phyloP scores from a whole-genome alignment of 2,888 invertebrate genomes.

The Zhuqinia jingwanae region DNA sequence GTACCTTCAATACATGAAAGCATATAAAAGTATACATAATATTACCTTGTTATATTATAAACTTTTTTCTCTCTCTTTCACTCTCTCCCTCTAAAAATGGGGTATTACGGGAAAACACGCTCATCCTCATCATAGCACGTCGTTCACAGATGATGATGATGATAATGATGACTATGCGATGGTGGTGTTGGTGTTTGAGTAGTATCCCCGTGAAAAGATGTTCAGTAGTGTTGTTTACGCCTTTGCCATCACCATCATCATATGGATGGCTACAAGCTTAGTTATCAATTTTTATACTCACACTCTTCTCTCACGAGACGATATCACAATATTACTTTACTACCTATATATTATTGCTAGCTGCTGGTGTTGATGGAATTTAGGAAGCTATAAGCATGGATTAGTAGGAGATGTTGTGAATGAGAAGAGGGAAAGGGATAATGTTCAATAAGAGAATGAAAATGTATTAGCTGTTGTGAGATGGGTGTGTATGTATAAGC shows the following conservation, averaged over 20 bases:
- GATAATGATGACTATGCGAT: slow-evolving; percentile 24
- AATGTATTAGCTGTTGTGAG: slow-evolving; percentile 8
- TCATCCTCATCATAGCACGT: slow-evolving; percentile 30
- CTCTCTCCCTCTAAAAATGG: slow-evolving; percentile 21
- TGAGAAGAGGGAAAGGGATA: neutral
- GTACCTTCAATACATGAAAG: neutral
- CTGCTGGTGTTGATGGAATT: slow-evolving; percentile 67
- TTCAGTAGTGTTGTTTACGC: slow-evolving; percentile 47
- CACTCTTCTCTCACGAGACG: neutral
- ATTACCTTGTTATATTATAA: slow-evolving; percentile 45
- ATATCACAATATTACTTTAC: slow-evolving; percentile 42
- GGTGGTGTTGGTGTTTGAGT: too few relatives aligned
- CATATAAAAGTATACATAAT: slow-evolving; percentile 24
- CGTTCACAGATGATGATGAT: slow-evolving; percentile 17
- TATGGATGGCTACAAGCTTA: slow-evolving; percentile 21
- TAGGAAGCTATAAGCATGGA: slow-evolving; percentile 52
- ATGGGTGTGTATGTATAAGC: too few relatives aligned
- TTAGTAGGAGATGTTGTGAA: slow-evolving; percentile 25
- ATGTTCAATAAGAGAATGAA: slow-evolving; percentile 55
- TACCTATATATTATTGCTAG: too few relatives aligned
- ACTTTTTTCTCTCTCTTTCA: slow-evolving; percentile 19
- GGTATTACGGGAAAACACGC: slow-evolving; percentile 37
- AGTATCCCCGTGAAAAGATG: slow-evolving; percentile 48
- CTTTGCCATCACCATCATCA: neutral
- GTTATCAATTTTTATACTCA: slow-evolving; percentile 67